These are phyloP conservation scores for Thymelicus sylvestris DNA, from an alignment of 2,888 invertebrate species.

Conservation along the genomic window DNA sequence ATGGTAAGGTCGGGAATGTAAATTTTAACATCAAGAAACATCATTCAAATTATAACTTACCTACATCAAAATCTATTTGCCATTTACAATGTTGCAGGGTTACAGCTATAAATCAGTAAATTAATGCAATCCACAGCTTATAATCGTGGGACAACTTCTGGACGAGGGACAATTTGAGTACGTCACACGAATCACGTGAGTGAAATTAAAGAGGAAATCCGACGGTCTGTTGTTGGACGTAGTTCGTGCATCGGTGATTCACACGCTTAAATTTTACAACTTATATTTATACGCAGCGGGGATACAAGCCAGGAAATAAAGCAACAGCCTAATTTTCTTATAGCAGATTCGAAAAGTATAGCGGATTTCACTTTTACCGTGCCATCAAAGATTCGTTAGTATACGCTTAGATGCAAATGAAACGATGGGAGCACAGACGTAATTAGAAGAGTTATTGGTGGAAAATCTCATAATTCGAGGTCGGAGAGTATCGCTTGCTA, in stretches of 20 bases:
- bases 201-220: slow-evolving; percentile 39
- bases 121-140: slow-evolving; percentile 38
- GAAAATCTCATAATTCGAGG: slow-evolving; percentile 38
- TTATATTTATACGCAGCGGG: slow-evolving; percentile 42
- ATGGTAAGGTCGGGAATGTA: neutral
- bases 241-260: slow-evolving; percentile 30
- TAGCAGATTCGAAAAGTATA: slow-evolving; percentile 31
- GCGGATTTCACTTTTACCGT: slow-evolving; percentile 26
- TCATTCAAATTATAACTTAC: neutral
- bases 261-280: slow-evolving; percentile 39
- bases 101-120: slow-evolving; percentile 39
- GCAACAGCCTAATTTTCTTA: slow-evolving; percentile 33
- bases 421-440: slow-evolving; percentile 14
- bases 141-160: slow-evolving; percentile 38
- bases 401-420: slow-evolving; percentile 11
- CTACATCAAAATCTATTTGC: neutral
- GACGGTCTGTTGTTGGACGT: slow-evolving; percentile 34
- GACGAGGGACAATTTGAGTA: slow-evolving; percentile 38
- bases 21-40: neutral
- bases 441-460: slow-evolving; percentile 27
- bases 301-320: slow-evolving; percentile 34
- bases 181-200: slow-evolving; percentile 43
- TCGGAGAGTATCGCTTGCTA: slow-evolving; percentile 41
- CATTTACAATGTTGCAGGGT: slow-evolving; percentile 42
- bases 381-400: neutral